These are phyloP conservation scores for Sula dactylatra DNA, from an alignment of 2,113 vertebrate genomes.

Conservation along the genomic window DNA sequence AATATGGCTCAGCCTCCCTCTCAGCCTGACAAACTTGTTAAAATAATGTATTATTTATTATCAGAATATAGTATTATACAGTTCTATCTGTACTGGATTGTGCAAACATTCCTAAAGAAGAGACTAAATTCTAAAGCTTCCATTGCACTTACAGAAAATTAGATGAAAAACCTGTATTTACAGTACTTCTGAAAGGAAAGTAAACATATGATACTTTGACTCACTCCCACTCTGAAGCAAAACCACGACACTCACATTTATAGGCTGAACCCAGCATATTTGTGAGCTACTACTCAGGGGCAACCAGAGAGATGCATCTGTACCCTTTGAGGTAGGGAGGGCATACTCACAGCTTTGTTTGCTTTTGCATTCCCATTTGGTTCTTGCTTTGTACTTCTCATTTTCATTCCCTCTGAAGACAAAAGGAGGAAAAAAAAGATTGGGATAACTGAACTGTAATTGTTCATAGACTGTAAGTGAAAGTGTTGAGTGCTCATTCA, in stretches of 20 bases:
- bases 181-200: no score
- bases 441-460: neutral
- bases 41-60: neutral
- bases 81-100: neutral
- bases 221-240: neutral
- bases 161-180: neutral
- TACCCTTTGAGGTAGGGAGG: neutral
- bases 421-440: neutral
- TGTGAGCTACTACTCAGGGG: neutral
- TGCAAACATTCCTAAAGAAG: neutral
- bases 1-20: neutral
- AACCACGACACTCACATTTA: neutral
- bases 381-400: slow-evolving; percentile 91
- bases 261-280: neutral
- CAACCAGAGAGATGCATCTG: neutral
- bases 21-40: neutral
- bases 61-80: neutral
- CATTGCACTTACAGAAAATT: neutral
- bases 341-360: slow-evolving; percentile 85
- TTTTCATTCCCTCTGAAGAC: slow-evolving; percentile 91
- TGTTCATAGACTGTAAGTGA: neutral
- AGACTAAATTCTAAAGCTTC: neutral
- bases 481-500: neutral
- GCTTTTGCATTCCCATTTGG: slow-evolving; percentile 86
- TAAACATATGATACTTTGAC: neutral